Evolutionary conservation across 2,797 vertebrate species (phyloP).

Genomic region (Dendrocincla fuliginosa): DNA sequence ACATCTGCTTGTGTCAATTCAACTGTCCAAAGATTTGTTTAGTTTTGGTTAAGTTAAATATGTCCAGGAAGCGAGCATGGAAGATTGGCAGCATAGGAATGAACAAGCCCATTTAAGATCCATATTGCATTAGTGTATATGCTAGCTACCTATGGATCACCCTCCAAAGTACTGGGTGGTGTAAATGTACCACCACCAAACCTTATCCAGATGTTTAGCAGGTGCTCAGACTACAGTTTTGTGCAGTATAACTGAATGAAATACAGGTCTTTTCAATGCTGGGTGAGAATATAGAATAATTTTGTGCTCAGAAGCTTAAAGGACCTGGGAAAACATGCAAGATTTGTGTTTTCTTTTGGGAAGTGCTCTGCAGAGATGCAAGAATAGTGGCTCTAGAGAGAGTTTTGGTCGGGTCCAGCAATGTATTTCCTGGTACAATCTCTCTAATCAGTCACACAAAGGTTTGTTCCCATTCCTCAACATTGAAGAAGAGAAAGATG

Average conservation of each 20-base stretch:
- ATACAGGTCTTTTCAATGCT: background rate
- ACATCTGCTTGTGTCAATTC: background rate
- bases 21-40: background rate
- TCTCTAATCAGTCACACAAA: background rate
- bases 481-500: background rate
- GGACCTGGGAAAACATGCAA: background rate
- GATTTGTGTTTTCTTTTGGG: background rate
- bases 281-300: background rate
- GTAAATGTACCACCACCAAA: background rate
- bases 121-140: fast-evolving
- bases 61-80: background rate
- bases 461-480: background rate
- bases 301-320: background rate
- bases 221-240: background rate
- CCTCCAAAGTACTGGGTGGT: background rate
- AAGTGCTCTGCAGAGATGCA: background rate
- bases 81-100: fast-evolving
- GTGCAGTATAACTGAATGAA: background rate
- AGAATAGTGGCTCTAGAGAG: background rate
- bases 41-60: background rate
- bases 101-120: background rate
- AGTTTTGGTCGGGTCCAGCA: background rate
- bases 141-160: background rate
- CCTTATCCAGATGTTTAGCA: background rate
- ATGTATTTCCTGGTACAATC: background rate